Conservation (phyloP, 1,140 invertebrate genomes). For the Ganaspis sp. region DNA sequence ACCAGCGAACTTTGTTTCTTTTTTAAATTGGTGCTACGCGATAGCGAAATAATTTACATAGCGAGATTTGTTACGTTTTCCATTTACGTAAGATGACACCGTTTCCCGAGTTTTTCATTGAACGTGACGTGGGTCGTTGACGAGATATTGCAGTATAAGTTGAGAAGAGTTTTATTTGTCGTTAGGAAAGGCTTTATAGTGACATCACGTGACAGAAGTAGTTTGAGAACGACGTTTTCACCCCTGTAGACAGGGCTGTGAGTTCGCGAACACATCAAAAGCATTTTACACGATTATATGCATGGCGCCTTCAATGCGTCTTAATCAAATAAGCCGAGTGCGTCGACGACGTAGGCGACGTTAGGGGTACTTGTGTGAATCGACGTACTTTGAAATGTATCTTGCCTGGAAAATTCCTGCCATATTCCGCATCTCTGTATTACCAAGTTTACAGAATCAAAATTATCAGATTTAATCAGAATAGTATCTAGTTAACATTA, state of each 20-base stretch:
- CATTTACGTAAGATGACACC: background rate
- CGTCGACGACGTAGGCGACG: conserved; percentile 32
- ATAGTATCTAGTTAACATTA: too few species aligned
- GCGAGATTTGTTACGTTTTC: background rate
- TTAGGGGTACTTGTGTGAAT: conserved; percentile 42
- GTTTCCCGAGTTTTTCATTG: background rate
- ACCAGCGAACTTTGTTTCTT: too few species aligned
- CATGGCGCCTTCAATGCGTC: conserved; percentile 58
- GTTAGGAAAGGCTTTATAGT: conserved; percentile 28
- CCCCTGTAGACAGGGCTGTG: conserved; percentile 40
- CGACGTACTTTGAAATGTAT: conserved; percentile 47
- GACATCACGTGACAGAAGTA: conserved; percentile 37
- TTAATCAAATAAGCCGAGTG: conserved; percentile 60
- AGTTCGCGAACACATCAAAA: conserved; percentile 55
- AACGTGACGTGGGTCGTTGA: conserved; percentile 35
- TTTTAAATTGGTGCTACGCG: background rate
- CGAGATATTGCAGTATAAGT: conserved; percentile 25
- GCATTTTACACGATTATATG: conserved; percentile 65
- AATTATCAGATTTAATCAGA: too few species aligned
- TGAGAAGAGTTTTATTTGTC: conserved; percentile 40
- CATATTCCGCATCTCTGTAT: conserved; percentile 31
- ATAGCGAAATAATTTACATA: background rate
- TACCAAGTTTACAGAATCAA: conserved; percentile 35
- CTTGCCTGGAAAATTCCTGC: conserved; percentile 48
- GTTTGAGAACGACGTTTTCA: conserved; percentile 52